These are phyloP conservation scores for Pterocles orientalis DNA, from an alignment of 2,113 vertebrate genomes.

Conservation along the genomic window DNA sequence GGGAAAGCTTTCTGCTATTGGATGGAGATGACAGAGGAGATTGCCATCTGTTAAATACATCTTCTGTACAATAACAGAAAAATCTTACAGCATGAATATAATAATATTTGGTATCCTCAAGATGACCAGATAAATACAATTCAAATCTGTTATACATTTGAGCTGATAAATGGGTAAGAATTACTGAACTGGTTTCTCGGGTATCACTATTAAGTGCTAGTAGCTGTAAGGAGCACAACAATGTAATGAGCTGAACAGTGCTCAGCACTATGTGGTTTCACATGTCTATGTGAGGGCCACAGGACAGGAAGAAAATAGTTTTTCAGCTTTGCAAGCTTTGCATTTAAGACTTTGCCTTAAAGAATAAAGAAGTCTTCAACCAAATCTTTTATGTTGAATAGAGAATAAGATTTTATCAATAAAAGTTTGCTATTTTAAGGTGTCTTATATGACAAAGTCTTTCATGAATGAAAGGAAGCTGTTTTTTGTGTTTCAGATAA, in stretches of 20 bases:
- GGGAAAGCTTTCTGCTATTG: neutral
- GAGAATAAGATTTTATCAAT: neutral
- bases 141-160: neutral
- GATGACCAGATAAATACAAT: neutral
- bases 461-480: neutral
- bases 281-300: fast-evolving
- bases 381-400: neutral
- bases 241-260: neutral
- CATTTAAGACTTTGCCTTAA: neutral
- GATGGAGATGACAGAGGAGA: neutral
- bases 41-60: neutral
- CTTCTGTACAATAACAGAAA: fast-evolving
- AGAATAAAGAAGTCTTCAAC: neutral
- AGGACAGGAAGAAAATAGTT: neutral
- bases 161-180: neutral
- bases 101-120: neutral
- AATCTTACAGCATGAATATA: neutral
- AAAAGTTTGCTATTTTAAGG: neutral
- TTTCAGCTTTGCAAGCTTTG: neutral
- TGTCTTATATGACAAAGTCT: neutral
- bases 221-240: neutral
- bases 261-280: neutral
- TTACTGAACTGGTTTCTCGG: neutral
- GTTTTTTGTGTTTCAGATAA: neutral
- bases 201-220: neutral